Percentiles rank a stretch among this genome's conserved stretches.
These are phyloP conservation scores for Cololabis saira DNA, from an alignment of 2,113 vertebrate species.

Conservation along the genomic window DNA sequence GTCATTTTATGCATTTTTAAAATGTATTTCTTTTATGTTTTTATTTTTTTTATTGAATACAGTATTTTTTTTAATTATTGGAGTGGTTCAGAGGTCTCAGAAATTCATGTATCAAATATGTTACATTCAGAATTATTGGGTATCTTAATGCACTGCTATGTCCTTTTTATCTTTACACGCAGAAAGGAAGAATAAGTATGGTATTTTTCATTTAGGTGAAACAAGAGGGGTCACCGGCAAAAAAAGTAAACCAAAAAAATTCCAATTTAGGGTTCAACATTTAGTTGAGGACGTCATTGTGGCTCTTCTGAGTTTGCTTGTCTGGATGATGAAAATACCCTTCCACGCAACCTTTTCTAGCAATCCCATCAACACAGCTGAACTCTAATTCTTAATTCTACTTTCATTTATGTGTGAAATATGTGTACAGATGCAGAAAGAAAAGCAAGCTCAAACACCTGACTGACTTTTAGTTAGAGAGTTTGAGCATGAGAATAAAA, in stretches of 20 bases:
- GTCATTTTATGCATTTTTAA: no score
- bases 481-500: neutral
- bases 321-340: constrained; percentile 1
- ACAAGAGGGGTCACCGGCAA: neutral
- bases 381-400: no score
- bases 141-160: no score
- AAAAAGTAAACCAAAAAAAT: no score
- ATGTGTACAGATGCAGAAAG: neutral
- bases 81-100: no score
- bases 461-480: neutral
- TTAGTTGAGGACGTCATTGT: neutral
- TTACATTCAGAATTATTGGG: no score
- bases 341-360: no score
- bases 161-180: neutral
- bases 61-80: no score
- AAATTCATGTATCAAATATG: no score
- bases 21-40: no score
- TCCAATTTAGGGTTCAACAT: neutral
- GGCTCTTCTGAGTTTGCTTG: neutral
- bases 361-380: no score
- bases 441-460: constrained; percentile 1
- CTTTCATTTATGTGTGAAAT: neutral
- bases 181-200: neutral
- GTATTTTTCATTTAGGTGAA: neutral
- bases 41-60: no score